Conservation (phyloP, 2,797 vertebrate genomes). For the Siniperca obscura region DNA sequence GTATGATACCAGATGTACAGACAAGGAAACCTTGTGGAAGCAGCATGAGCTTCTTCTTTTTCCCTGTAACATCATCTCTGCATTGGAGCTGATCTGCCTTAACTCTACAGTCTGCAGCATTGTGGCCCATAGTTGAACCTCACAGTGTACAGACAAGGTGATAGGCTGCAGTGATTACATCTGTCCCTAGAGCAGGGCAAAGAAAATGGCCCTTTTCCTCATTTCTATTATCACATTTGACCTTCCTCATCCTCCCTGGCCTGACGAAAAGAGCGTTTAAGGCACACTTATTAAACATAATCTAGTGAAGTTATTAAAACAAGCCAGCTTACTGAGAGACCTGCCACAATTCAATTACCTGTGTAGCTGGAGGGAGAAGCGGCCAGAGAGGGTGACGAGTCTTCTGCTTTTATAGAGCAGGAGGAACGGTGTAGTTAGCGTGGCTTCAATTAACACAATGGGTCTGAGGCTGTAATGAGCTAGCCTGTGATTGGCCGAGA, state of each 20-base stretch:
- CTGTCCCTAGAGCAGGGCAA: conserved; percentile 73
- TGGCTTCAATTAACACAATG: conserved; percentile 88
- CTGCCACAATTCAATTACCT: conserved; percentile 89
- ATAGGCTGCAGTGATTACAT: conserved; percentile 79
- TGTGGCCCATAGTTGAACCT: conserved; percentile 74
- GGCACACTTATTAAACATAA: conserved; percentile 88
- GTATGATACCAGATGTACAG: background rate
- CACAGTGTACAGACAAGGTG: conserved; percentile 57
- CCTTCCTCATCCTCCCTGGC: conserved; percentile 82
- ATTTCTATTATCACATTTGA: conserved; percentile 85
- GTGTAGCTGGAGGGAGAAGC: conserved; percentile 85
- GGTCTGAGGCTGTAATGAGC: conserved; percentile 81
- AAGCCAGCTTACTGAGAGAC: conserved; percentile 85
- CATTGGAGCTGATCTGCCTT: conserved; percentile 21
- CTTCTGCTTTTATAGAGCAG: conserved; percentile 79
- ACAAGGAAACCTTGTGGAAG: conserved; percentile 28
- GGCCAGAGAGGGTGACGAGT: conserved; percentile 75
- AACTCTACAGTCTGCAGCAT: conserved; percentile 22
- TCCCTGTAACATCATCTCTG: background rate
- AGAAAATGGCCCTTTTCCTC: conserved; percentile 74
- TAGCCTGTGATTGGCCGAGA: conserved; percentile 74
- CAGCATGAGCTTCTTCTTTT: background rate
- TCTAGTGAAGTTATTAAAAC: conserved; percentile 90
- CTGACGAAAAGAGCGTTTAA: conserved; percentile 84
- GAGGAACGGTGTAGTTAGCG: conserved; percentile 78